phyloP scores from a whole-genome alignment of 2,113 vertebrate genomes.

The Marcusenius ussheri region DNA sequence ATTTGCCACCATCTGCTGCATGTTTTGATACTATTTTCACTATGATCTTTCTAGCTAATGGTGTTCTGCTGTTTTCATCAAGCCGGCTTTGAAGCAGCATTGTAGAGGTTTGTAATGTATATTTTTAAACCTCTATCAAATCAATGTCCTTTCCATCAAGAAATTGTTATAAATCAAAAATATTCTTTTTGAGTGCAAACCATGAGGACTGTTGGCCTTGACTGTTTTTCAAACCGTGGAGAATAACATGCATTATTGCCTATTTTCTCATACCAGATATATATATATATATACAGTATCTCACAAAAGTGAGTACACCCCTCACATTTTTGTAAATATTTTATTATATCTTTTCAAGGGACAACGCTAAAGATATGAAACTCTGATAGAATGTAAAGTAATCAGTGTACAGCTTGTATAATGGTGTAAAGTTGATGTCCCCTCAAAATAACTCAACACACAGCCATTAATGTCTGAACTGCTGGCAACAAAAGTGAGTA shows the following conservation, averaged over 20 bases:
- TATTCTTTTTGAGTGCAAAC: neutral
- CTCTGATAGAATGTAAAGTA: too few species aligned
- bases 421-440: too few species aligned
- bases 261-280: constrained; percentile 11
- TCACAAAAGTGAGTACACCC: too few species aligned
- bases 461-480: too few species aligned
- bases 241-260: constrained; percentile 25
- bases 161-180: neutral
- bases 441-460: too few species aligned
- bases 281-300: too few species aligned
- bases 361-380: too few species aligned
- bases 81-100: neutral
- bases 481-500: too few species aligned
- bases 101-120: neutral
- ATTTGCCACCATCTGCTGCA: neutral
- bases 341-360: too few species aligned
- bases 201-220: neutral
- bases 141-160: neutral
- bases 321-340: too few species aligned
- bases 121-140: neutral
- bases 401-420: too few species aligned
- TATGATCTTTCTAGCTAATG: neutral
- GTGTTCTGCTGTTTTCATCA: neutral
- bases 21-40: neutral
- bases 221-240: constrained; percentile 13